phyloP scores from a whole-genome alignment of 2,888 invertebrate species.

The Drosophila siamana region DNA sequence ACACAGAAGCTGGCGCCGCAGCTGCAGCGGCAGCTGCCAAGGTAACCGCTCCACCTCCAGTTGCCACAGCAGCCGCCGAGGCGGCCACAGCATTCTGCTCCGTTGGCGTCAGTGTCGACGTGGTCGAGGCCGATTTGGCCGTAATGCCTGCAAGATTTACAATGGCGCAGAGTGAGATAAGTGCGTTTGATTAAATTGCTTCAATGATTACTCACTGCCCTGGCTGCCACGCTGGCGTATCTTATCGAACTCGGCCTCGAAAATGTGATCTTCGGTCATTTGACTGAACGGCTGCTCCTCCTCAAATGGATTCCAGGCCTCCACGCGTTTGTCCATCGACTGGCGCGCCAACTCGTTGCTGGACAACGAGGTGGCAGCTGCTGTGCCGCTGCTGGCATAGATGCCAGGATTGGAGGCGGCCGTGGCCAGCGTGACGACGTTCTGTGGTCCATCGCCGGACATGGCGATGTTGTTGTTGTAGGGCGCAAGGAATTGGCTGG shows the following conservation, averaged over 20 bases:
- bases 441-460: slow-evolving; percentile 67
- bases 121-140: slow-evolving; percentile 84
- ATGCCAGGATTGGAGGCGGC: slow-evolving; percentile 84
- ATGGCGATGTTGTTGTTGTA: slow-evolving; percentile 86
- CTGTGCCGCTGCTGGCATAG: slow-evolving; percentile 64
- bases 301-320: slow-evolving; percentile 94
- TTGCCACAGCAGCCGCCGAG: slow-evolving; percentile 3
- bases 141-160: slow-evolving; percentile 78
- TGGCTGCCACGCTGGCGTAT: slow-evolving; percentile 91
- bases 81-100: slow-evolving; percentile 72
- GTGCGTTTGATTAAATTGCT: not conserved
- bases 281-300: slow-evolving; percentile 91
- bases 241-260: slow-evolving; percentile 93
- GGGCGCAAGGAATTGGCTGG: slow-evolving; percentile 90
- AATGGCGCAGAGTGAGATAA: not conserved
- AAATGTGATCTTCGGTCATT: slow-evolving; percentile 92
- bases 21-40: slow-evolving; percentile 16
- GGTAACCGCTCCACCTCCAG: slow-evolving; percentile 8
- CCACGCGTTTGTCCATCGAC: slow-evolving; percentile 84
- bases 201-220: slow-evolving; percentile 88
- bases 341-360: slow-evolving; percentile 82
- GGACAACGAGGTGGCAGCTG: slow-evolving; percentile 79
- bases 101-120: slow-evolving; percentile 84
- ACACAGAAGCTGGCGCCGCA: slow-evolving; percentile 44
- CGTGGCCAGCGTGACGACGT: slow-evolving; percentile 52